phyloP scores from a whole-genome alignment of 2,797 vertebrate genomes.

The Molossus molossus region DNA sequence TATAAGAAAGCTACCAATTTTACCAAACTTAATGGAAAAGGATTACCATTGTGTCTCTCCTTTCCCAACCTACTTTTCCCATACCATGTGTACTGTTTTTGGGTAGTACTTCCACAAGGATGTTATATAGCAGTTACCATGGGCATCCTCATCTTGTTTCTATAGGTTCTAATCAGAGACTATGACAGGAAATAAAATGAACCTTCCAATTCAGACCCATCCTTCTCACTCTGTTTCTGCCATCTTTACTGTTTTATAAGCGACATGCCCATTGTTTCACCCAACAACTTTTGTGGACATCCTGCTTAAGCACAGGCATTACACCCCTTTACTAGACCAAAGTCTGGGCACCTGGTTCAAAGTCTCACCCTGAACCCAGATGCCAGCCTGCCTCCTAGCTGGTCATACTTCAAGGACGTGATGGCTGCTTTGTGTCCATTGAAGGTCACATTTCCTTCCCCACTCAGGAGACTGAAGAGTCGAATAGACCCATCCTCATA shows the following conservation, averaged over 20 bases:
- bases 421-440: conserved; percentile 97
- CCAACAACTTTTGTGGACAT: neutral
- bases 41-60: too few relatives aligned
- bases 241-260: neutral
- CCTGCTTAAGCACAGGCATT: neutral
- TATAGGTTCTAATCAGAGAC: neutral
- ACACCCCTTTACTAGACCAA: neutral
- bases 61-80: too few relatives aligned
- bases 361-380: conserved; percentile 96
- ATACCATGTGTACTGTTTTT: too few relatives aligned
- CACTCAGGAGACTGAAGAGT: conserved; percentile 95
- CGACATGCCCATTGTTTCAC: neutral
- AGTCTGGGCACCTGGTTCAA: neutral
- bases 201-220: neutral
- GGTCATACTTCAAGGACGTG: conserved; percentile 94
- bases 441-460: conserved; percentile 95
- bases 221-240: neutral
- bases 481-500: conserved; percentile 96
- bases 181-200: neutral
- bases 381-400: conserved; percentile 95
- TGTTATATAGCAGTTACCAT: neutral
- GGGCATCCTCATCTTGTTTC: neutral
- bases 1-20: too few relatives aligned
- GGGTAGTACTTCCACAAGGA: neutral
- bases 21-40: too few relatives aligned